Conservation (phyloP, 2,797 vertebrate species). For the Microcaecilia unicolor region DNA sequence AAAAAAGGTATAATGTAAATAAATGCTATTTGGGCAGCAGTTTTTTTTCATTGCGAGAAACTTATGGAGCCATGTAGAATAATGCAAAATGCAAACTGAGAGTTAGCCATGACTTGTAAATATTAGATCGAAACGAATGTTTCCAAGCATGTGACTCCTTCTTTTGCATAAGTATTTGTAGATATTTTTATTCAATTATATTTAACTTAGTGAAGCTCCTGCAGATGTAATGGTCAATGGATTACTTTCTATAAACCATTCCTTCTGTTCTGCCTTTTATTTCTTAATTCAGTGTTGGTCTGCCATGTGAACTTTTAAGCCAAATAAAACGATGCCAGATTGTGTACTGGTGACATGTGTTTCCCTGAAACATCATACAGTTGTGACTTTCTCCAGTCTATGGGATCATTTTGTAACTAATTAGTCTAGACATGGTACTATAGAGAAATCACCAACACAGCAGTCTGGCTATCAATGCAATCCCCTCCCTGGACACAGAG, state of each 20-base stretch:
- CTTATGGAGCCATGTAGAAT: constrained; percentile 17
- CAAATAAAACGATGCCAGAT: constrained; percentile 26
- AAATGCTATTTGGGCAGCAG: no score
- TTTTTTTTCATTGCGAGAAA: no score
- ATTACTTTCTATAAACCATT: constrained; percentile 40
- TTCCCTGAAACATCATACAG: constrained; percentile 24
- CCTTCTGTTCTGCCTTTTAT: constrained; percentile 33
- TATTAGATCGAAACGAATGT: constrained; percentile 20
- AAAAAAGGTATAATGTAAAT: no score
- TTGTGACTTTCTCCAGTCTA: constrained; percentile 18
- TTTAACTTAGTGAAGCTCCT: constrained; percentile 35
- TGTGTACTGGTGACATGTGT: constrained; percentile 30
- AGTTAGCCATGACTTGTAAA: constrained; percentile 26
- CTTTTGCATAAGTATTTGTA: constrained; percentile 17
- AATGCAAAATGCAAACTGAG: background rate
- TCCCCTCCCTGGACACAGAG: constrained; percentile 49
- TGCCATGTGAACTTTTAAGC: constrained; percentile 12
- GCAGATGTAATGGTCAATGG: constrained; percentile 42
- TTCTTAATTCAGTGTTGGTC: constrained; percentile 31
- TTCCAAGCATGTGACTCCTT: no score
- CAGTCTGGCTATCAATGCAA: constrained; percentile 41
- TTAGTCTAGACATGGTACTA: constrained; percentile 39
- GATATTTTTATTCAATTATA: background rate
- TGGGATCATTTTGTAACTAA: constrained; percentile 38
- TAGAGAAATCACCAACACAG: constrained; percentile 40